Evolutionary conservation across 1,140 invertebrate species (phyloP).

Genomic region (Sarcophaga peregrina): DNA sequence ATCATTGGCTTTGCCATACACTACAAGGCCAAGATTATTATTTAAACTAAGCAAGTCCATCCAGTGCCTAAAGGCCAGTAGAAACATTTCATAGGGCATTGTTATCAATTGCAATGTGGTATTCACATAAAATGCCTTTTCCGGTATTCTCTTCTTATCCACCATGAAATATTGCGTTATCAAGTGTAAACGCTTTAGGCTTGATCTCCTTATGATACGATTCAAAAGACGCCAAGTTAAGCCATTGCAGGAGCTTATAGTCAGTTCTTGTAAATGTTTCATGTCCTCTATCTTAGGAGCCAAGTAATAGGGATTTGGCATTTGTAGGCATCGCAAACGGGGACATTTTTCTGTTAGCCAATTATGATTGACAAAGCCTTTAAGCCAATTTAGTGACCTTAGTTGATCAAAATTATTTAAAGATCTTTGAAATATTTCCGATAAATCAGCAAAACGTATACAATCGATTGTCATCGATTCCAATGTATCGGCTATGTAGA

Average conservation of each 20-base stretch:
- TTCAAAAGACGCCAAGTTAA: neutral
- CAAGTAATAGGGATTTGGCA: neutral
- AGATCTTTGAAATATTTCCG: conserved; percentile 6
- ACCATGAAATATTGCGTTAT: neutral
- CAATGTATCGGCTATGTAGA: neutral
- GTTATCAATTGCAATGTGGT: neutral
- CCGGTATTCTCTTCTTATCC: neutral
- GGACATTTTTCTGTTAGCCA: neutral
- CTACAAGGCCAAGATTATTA: neutral
- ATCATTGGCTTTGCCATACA: neutral
- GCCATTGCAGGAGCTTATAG: neutral
- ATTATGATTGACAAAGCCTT: neutral
- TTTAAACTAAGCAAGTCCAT: neutral
- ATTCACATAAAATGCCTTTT: neutral
- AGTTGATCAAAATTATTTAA: neutral
- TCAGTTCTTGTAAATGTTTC: neutral
- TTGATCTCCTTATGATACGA: neutral
- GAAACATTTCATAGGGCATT: neutral
- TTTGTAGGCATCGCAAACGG: neutral
- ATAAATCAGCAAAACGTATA: neutral
- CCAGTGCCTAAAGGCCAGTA: neutral
- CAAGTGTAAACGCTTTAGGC: neutral
- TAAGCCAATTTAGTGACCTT: neutral
- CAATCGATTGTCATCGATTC: neutral
- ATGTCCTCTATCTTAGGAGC: neutral